Evolutionary conservation across 2,888 invertebrate genomes (phyloP).

Genomic region (Lysandra bellargus): DNA sequence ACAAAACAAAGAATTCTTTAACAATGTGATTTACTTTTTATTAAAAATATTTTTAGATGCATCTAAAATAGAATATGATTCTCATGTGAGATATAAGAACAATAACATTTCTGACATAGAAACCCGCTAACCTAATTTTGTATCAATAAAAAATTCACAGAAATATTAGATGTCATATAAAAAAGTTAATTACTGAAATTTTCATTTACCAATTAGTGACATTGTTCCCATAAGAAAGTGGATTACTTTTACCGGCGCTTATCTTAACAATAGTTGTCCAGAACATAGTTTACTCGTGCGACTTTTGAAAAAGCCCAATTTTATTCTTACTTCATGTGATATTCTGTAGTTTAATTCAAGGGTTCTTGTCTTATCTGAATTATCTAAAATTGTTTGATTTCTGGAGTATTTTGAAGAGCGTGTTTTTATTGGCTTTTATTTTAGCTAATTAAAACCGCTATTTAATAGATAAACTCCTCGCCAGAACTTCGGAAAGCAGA

Average conservation of each 20-base stretch:
- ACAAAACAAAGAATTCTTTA: background rate
- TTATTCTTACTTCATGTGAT: background rate
- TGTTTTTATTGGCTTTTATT: too few relatives aligned
- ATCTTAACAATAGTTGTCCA: background rate
- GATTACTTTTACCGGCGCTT: background rate
- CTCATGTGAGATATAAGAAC: background rate
- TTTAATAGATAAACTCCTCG: too few relatives aligned
- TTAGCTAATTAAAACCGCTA: too few relatives aligned
- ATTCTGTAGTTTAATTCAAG: too few relatives aligned
- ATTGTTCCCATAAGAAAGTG: constrained; percentile 9
- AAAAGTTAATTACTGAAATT: background rate
- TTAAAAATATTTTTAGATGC: background rate
- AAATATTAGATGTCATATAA: background rate
- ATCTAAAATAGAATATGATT: background rate
- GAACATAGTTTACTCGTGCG: background rate
- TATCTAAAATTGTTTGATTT: too few relatives aligned
- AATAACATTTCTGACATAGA: constrained; percentile 1
- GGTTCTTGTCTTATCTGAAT: too few relatives aligned
- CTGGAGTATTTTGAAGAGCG: too few relatives aligned
- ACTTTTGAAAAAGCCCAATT: constrained; percentile 1
- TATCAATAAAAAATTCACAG: background rate
- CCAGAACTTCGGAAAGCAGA: too few relatives aligned
- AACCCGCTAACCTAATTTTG: background rate
- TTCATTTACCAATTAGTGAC: background rate
- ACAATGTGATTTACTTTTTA: background rate